Conservation (phyloP, 2,888 invertebrate species). For the Emesis furor region DNA sequence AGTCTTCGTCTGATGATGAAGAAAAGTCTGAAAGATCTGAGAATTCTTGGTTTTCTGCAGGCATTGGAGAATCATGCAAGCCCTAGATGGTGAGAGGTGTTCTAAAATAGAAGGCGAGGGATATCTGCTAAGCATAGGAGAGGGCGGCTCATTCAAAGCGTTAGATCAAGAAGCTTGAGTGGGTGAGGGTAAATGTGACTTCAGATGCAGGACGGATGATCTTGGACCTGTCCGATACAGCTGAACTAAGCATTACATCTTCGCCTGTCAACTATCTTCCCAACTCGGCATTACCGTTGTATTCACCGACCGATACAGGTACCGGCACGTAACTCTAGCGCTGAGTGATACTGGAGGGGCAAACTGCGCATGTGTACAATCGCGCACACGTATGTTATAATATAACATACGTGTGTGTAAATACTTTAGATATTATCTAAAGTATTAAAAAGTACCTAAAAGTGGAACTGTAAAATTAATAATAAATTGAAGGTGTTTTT, state of each 20-base stretch:
- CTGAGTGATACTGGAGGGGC: no score
- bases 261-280: constrained; percentile 29
- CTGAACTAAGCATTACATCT: constrained; percentile 39
- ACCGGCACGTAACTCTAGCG: no score
- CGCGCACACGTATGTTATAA: no score
- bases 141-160: neutral
- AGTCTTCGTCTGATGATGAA: constrained; percentile 30
- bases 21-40: constrained; percentile 31
- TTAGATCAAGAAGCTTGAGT: constrained; percentile 9
- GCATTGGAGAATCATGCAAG: neutral
- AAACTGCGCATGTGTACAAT: no score
- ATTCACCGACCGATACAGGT: constrained; percentile 42
- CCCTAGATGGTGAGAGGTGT: constrained; percentile 1
- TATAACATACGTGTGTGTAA: no score
- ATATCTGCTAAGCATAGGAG: neutral
- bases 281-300: constrained; percentile 37
- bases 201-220: constrained; percentile 30
- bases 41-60: constrained; percentile 24
- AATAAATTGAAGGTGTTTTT: no score
- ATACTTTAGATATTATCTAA: no score
- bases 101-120: neutral
- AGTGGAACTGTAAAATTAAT: no score
- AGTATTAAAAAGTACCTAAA: no score
- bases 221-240: constrained; percentile 31
- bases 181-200: constrained; percentile 29